Evolutionary conservation across 1,140 invertebrate genomes (phyloP), one percentile per base, ranked within the genome.

Genomic region (Heliconius congener): DNA sequence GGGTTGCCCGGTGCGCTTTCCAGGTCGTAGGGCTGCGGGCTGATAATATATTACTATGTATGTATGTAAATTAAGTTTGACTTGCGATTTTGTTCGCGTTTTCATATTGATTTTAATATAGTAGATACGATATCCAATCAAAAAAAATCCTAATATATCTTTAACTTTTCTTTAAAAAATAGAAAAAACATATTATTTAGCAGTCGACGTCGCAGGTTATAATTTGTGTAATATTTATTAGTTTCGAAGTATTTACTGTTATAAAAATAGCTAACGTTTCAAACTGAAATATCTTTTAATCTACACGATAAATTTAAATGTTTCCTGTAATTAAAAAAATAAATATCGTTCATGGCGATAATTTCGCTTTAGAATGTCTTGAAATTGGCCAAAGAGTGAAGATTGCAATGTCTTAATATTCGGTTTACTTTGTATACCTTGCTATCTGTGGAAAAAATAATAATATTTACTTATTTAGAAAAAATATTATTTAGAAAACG

Each of bases 1-100:
- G 71, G 71, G 71, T 72, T 72, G 37, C n/a, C 71, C 71, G 71
- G 71, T 72, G 71, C 71, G 71, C 71, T 72, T 72, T 72, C 71
- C 71, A 72, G 71, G 71, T 72, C 71, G 23, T 39, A 72, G 71
- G 71, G 37, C 71, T 72, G 18, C n/a, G n/a, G 11, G 19, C 16
- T 27, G 71, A n/a, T 37, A 19, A 72, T 72, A 42, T 72, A 42
- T 42, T 72, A 72, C 23, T 71, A 34, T 34, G 3, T 74, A 11
- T 74, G 27, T 6, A 71, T 34, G 5, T 71, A 16, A 9, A 5
- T 2, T 27, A 71, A 37, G 0, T 37, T 71, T 71, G 1, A 37
- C 8, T 16, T 16, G 42, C 13, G 42, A 5, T 16, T 46, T 46
- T 16, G 42, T 46, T 46, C 13, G 13, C 13, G 3, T 46, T 46